Evolutionary conservation across 2,888 invertebrate genomes (phyloP).

Genomic region (Papilio protenor): DNA sequence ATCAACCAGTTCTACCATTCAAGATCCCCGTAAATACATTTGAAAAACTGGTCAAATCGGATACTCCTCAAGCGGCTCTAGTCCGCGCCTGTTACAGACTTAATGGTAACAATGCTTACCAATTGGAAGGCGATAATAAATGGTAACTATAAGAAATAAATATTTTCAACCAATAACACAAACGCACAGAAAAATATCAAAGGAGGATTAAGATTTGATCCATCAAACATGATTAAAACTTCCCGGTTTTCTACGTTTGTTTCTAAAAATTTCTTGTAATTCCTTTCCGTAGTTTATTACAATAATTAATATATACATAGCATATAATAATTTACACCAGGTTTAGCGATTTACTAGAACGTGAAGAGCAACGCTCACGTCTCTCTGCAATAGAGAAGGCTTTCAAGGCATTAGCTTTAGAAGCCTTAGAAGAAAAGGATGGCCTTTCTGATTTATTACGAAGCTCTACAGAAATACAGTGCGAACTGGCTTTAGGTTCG

Average conservation of each 20-base stretch:
- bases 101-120: constrained; percentile 66
- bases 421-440: constrained; percentile 64
- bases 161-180: not conserved
- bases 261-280: no score
- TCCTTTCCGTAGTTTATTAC: not conserved
- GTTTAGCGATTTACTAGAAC: constrained; percentile 73
- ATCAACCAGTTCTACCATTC: constrained; percentile 75
- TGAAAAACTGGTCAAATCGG: constrained; percentile 66
- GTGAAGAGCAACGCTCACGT: constrained; percentile 71
- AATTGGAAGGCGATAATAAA: constrained; percentile 73
- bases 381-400: constrained; percentile 77
- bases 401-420: constrained; percentile 68
- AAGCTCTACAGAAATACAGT: constrained; percentile 77
- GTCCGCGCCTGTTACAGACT: constrained; percentile 71
- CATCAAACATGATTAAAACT: not conserved
- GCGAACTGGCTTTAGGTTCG: constrained; percentile 75
- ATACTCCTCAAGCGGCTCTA: constrained; percentile 66
- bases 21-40: constrained; percentile 66
- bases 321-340: constrained; percentile 52
- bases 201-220: not conserved
- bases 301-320: not conserved
- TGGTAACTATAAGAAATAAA: constrained; percentile 61
- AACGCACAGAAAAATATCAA: not conserved
- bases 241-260: no score
- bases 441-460: constrained; percentile 67